phyloP scores from a whole-genome alignment of 1,140 invertebrate species.

The Dreissena rostriformis region DNA sequence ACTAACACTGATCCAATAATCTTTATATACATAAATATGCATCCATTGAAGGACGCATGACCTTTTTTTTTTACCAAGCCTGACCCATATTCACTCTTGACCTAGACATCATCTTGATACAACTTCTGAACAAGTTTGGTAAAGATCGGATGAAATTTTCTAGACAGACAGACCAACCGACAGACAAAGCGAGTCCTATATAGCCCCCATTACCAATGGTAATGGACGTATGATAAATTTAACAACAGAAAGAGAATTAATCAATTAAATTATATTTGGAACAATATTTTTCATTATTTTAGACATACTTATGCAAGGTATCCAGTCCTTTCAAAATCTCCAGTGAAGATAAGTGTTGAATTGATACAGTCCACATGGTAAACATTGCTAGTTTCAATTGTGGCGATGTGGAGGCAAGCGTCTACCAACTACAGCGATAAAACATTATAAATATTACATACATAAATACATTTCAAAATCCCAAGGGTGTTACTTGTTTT shows the following conservation, averaged over 20 bases:
- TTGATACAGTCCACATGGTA: slow-evolving; percentile 1
- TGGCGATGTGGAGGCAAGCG: background rate
- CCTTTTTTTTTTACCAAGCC: no score
- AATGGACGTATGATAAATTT: background rate
- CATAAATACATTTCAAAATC: background rate
- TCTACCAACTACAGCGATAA: background rate
- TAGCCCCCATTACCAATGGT: background rate
- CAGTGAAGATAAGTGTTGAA: background rate
- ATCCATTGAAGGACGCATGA: no score
- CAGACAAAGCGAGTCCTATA: no score
- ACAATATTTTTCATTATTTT: background rate
- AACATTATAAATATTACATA: background rate
- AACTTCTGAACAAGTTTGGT: no score
- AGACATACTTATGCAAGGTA: background rate
- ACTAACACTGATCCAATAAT: no score
- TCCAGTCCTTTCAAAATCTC: background rate
- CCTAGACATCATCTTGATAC: no score
- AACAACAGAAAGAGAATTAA: slow-evolving; percentile 1
- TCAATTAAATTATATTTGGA: background rate
- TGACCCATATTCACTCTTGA: no score
- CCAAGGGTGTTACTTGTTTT: background rate
- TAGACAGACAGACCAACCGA: no score
- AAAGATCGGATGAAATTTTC: no score
- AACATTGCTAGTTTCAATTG: background rate
- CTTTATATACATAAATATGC: no score